Conservation (phyloP, 2,888 invertebrate species). For the Drosophila melanosoma region DNA sequence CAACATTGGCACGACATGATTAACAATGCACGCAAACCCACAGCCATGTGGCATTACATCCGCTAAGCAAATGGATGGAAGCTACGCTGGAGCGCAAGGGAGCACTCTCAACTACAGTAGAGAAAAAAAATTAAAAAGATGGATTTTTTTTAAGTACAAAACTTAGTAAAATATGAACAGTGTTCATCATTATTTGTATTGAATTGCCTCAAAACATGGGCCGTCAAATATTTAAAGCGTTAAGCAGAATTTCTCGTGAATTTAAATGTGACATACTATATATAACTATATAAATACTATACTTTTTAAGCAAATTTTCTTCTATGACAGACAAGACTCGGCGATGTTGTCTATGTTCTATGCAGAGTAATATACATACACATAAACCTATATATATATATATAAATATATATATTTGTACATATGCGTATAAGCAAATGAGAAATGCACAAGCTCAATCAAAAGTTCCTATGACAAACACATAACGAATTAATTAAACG, state of each 20-base stretch:
- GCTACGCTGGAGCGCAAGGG: not conserved
- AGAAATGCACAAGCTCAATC: slow-evolving; percentile 50
- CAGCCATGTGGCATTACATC: slow-evolving; percentile 96
- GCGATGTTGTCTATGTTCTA: not conserved
- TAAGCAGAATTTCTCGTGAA: not conserved
- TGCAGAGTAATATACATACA: slow-evolving; percentile 1
- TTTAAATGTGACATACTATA: slow-evolving; percentile 3
- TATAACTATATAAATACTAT: not conserved
- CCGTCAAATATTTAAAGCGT: not conserved
- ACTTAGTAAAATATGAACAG: slow-evolving; percentile 6
- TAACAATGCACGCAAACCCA: slow-evolving; percentile 93
- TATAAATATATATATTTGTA: not conserved
- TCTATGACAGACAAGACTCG: not conserved
- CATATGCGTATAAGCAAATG: slow-evolving; percentile 15
- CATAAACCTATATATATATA: slow-evolving; percentile 1
- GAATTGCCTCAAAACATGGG: not conserved
- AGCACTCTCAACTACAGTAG: slow-evolving; percentile 6
- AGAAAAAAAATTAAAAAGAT: not conserved
- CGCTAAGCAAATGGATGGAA: slow-evolving; percentile 85
- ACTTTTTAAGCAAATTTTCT: slow-evolving; percentile 20
- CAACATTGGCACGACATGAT: slow-evolving; percentile 96
- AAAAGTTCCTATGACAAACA: slow-evolving; percentile 46
- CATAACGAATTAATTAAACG: slow-evolving; percentile 26
- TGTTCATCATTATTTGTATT: slow-evolving; percentile 4
- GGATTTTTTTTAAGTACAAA: slow-evolving; percentile 18